These are phyloP conservation scores for Anoplolepis gracilipes DNA, from an alignment of 1,140 invertebrate species.

Conservation along the genomic window DNA sequence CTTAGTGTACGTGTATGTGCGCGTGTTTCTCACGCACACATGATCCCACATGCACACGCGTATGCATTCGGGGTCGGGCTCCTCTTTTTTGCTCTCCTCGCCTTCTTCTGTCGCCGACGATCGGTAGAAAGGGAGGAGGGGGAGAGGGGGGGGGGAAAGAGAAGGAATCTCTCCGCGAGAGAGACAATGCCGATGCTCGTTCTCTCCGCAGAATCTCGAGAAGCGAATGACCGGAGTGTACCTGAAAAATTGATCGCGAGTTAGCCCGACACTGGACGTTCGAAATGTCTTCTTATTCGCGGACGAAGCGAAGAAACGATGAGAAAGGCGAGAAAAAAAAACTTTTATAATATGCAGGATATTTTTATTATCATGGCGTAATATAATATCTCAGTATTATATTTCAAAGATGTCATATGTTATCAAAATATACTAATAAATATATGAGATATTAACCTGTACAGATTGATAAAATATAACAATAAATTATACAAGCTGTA, in stretches of 20 bases:
- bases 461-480: too few species aligned
- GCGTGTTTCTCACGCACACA: conserved; percentile 52
- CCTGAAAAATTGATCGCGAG: conserved; percentile 58
- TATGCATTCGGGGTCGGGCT: conserved; percentile 36
- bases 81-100: conserved; percentile 50
- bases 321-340: not conserved
- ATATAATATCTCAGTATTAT: too few species aligned
- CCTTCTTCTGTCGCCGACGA: conserved; percentile 55
- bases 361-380: too few species aligned
- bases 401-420: too few species aligned
- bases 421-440: too few species aligned
- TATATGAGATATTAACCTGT: too few species aligned
- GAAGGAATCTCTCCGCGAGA: conserved; percentile 25
- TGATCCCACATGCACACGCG: conserved; percentile 34
- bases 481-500: too few species aligned
- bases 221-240: conserved; percentile 59
- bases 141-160: not conserved
- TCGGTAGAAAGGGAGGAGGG: not conserved
- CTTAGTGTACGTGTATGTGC: conserved; percentile 57
- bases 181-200: conserved; percentile 54
- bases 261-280: conserved; percentile 40
- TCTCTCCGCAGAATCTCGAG: conserved; percentile 42
- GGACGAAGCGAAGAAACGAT: conserved; percentile 16
- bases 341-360: too few species aligned
- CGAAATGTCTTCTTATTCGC: conserved; percentile 46